These are phyloP conservation scores for Pseudomyrmex concolor DNA, from an alignment of 1,140 invertebrate species.

Conservation along the genomic window DNA sequence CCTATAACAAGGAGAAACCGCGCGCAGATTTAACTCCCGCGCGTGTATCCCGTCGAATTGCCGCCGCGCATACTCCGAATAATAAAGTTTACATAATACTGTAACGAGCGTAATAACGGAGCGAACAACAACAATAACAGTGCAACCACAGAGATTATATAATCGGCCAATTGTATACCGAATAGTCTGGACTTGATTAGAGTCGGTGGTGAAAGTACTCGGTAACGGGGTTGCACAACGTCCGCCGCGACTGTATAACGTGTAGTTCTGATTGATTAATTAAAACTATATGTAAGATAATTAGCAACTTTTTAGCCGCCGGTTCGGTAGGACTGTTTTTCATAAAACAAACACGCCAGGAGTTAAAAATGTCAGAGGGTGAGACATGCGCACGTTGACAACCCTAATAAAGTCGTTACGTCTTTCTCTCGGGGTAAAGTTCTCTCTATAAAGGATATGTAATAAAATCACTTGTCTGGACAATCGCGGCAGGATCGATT, in stretches of 20 bases:
- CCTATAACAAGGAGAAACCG: conserved; percentile 28
- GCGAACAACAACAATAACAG: not conserved
- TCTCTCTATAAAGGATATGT: conserved; percentile 12
- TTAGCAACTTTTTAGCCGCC: conserved; percentile 66
- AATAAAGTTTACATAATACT: conserved; percentile 46
- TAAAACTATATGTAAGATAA: conserved; percentile 64
- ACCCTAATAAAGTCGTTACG: conserved; percentile 72
- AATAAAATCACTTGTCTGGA: not conserved
- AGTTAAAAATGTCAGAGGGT: conserved; percentile 74
- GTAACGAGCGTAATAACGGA: conserved; percentile 20
- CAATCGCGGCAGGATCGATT: not conserved
- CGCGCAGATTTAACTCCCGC: conserved; percentile 21
- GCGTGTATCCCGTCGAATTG: conserved; percentile 21
- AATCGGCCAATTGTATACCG: conserved; percentile 37
- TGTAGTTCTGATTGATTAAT: conserved; percentile 62
- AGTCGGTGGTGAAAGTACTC: not conserved
- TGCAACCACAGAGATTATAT: conserved; percentile 27
- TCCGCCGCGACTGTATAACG: conserved; percentile 13
- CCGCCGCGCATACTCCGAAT: conserved; percentile 17
- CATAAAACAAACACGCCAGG: conserved; percentile 58
- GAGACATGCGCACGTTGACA: conserved; percentile 68
- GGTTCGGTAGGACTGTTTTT: conserved; percentile 39
- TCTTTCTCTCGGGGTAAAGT: conserved; percentile 30
- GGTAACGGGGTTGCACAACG: not conserved
- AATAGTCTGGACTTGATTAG: conserved; percentile 40